These are phyloP conservation scores for Melanerpes formicivorus DNA, from an alignment of 2,113 vertebrate genomes.

Conservation along the genomic window DNA sequence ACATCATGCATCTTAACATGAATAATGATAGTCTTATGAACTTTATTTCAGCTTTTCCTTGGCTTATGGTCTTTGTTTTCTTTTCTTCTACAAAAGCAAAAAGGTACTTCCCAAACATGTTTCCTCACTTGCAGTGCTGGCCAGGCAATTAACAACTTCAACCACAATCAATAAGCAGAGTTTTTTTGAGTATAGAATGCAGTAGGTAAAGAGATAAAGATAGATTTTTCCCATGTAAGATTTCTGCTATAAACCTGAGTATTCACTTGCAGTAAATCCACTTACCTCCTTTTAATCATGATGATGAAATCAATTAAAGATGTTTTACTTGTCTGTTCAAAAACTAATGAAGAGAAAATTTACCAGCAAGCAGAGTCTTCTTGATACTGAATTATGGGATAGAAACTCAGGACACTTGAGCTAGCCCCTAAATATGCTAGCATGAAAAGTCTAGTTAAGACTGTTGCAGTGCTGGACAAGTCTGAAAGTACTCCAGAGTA, in stretches of 20 bases:
- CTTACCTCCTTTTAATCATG: background rate
- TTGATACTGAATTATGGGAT: background rate
- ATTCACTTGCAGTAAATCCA: conserved; percentile 21
- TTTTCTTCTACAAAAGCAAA: background rate
- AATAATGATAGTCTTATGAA: background rate
- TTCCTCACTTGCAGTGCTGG: background rate
- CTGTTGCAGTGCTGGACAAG: background rate
- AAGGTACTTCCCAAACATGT: background rate
- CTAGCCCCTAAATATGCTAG: background rate
- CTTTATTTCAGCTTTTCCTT: background rate
- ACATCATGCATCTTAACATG: background rate
- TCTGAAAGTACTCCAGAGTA: background rate
- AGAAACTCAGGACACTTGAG: background rate
- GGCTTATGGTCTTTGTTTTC: background rate
- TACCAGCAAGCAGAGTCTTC: background rate
- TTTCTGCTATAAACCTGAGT: background rate
- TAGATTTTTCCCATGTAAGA: background rate
- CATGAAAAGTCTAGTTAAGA: background rate
- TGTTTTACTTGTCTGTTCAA: background rate
- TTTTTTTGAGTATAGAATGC: background rate
- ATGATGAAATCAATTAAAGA: conserved; percentile 23
- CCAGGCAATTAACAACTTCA: conserved; percentile 19
- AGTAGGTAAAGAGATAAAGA: conserved; percentile 16
- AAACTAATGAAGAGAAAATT: conserved; percentile 11
- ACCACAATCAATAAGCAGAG: background rate